A percentile compares a stretch with the other conserved stretches of the same genome.
These are phyloP conservation scores for Hylomyscus alleni DNA, from an alignment of 2,797 vertebrate species.

Conservation along the genomic window DNA sequence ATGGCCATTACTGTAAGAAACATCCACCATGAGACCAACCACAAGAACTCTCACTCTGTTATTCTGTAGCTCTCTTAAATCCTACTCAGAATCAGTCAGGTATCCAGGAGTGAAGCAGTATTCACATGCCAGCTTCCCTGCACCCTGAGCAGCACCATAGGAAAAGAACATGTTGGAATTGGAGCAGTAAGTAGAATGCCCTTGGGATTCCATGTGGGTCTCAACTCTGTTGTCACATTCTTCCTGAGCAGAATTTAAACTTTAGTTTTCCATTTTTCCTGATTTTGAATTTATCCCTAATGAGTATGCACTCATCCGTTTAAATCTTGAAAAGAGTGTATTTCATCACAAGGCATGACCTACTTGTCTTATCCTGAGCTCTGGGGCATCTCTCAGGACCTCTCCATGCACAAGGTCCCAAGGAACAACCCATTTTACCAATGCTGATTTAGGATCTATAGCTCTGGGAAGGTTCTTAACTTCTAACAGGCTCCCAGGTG, in stretches of 20 bases:
- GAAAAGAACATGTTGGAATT: too few species aligned
- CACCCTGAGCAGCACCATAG: background rate
- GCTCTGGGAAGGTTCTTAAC: background rate
- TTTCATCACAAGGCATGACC: background rate
- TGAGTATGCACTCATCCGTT: constrained; percentile 27
- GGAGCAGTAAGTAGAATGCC: background rate
- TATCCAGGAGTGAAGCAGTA: background rate
- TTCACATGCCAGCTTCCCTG: background rate
- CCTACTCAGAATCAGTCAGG: background rate
- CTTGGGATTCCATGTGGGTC: background rate
- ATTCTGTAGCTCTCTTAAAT: background rate
- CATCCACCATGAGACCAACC: background rate
- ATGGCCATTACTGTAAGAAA: background rate
- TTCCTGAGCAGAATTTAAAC: background rate
- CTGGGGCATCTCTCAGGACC: background rate
- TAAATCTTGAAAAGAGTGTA: constrained; percentile 14
- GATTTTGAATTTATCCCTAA: constrained; percentile 20
- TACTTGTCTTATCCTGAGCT: background rate
- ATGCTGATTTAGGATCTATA: background rate
- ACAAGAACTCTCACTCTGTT: background rate
- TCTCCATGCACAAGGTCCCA: background rate
- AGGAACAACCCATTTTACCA: background rate
- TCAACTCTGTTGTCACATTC: background rate
- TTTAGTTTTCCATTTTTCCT: background rate
- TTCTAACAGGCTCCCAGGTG: background rate